phyloP scores from a whole-genome alignment of 1,140 invertebrate genomes.

The Sycophaga agraensis region DNA sequence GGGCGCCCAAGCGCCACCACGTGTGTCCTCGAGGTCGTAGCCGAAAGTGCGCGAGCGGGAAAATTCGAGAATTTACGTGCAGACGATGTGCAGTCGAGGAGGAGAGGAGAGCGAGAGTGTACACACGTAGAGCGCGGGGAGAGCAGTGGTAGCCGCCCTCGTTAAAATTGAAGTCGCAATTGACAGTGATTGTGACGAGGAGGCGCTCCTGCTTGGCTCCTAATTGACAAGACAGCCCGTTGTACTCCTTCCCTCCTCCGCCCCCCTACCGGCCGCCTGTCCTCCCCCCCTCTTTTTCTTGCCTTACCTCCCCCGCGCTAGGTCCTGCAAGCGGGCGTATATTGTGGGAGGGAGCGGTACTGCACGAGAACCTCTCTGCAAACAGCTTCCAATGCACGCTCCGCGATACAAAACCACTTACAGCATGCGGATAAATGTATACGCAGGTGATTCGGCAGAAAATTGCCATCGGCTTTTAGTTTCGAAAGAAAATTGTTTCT shows the following conservation, averaged over 20 bases:
- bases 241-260: not conserved
- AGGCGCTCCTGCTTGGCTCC: conserved; percentile 17
- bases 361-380: not conserved
- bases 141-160: conserved; percentile 2
- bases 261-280: too few relatives aligned
- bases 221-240: conserved; percentile 34
- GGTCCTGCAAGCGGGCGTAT: not conserved
- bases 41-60: not conserved
- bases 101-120: too few relatives aligned
- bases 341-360: too few relatives aligned
- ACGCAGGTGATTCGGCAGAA: too few relatives aligned
- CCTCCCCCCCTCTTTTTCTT: not conserved
- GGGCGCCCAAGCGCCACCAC: too few relatives aligned
- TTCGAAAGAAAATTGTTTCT: too few relatives aligned
- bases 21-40: not conserved
- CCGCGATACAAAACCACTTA: not conserved
- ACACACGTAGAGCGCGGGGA: too few relatives aligned
- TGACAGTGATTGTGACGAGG: conserved; percentile 36
- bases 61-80: conserved; percentile 10
- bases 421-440: too few relatives aligned
- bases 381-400: not conserved
- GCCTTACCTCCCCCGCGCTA: not conserved
- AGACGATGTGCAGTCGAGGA: too few relatives aligned
- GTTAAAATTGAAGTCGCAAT: conserved; percentile 35
- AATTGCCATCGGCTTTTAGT: too few relatives aligned